Evolutionary conservation across 92 coral and sea anemone genomes (phyloP), one percentile per base, ranked within the genome.

Genomic region (Siderastrea radians): DNA sequence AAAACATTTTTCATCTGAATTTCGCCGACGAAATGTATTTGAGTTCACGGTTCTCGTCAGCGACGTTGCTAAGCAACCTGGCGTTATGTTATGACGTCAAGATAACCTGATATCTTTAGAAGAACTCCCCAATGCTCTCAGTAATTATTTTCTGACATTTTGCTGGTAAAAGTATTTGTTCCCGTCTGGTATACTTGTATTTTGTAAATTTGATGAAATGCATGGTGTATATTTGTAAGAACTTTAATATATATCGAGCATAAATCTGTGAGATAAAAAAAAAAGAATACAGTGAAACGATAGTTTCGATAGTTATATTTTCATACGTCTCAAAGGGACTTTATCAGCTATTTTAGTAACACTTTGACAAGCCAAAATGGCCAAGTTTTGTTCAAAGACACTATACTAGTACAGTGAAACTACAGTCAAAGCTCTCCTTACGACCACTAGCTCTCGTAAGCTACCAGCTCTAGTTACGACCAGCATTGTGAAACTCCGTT

Each of bases 231-330:
- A 75, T 54, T 55, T 57, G 65, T 75, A 54, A 57, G 76, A 78
- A 45, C 46, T 8, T 78, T 78, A 60, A 78, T 78, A 60, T 60
- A 60, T 78, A 48, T 14, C 57, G 47, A 17, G 15, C 17, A 78
- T 15, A 78, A 60, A 49, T 78, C 71, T 62, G 72, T 62, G 58
- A 78, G 82, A 78, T 45, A 46, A 78, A 78, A 78, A 49, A 19
- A 57, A 43, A 52, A 52, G 8, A 52, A 52, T 1, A 65, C 15
- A 3, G 11, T 59, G 70, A 65, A 65, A 65, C 46, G 47, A 65
- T 65, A n/a, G n/a, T n/a, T n/a, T 61, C 5, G 6, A 2, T 15
- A 57, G 61, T 57, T 11, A 9, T 57, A 57, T 57, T 57, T 9
- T 57, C 14, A 57, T 57, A 57, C 14, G n/a, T n/a, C n/a, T n/a